Evolutionary conservation across 2,888 invertebrate genomes (phyloP), one percentile per base, ranked within the genome.

Genomic region (Mongoloraphidia duomilia): DNA sequence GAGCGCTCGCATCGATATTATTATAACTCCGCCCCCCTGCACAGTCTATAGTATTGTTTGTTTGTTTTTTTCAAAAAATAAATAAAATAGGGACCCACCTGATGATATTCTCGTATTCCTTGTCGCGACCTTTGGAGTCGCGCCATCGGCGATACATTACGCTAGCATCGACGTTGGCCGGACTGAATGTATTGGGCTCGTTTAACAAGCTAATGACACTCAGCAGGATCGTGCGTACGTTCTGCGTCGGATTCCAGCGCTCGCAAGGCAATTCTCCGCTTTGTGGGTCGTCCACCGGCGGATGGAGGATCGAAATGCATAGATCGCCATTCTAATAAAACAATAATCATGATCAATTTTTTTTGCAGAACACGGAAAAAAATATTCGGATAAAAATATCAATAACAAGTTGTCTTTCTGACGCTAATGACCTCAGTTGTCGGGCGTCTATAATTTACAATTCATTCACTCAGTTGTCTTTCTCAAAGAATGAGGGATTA

Each of bases 191-290:
- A 74, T 98, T 98, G 55, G 98, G 98, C 74, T 98, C 98, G 74
- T 98, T 98, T 63, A 98, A 77, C 56, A 98, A 78, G 12, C 97
- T 98, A 65, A 98, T 98, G 59, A 98, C 97, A 53, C 96, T 97
- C 53, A 99, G 77, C 56, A 98, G 78, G 61, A 98, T 94, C 46
- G 98, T 99, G 67, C 96, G 89, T 64, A 98, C 97, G 64, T 92
- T 97, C 74, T 99, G 98, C 57, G 98, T 99, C 48, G 98, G 98
- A 77, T 99, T 99, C 98, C 98, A 98, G 69, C 98, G 84, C 72
- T 98, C 98, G 71, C 96, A 97, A 1, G 98, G 95, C 61, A 97
- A 71, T 69, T 98, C 98, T 33, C 98, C 98, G 60, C 94, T 95
- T 66, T 97, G 97, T 37, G 98, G 97, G 72, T 99, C 98, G 70